A percentile compares a stretch with the other conserved stretches of the same genome.
Conservation (phyloP, 2,888 invertebrate genomes). For the Eupithecia exiguata region DNA sequence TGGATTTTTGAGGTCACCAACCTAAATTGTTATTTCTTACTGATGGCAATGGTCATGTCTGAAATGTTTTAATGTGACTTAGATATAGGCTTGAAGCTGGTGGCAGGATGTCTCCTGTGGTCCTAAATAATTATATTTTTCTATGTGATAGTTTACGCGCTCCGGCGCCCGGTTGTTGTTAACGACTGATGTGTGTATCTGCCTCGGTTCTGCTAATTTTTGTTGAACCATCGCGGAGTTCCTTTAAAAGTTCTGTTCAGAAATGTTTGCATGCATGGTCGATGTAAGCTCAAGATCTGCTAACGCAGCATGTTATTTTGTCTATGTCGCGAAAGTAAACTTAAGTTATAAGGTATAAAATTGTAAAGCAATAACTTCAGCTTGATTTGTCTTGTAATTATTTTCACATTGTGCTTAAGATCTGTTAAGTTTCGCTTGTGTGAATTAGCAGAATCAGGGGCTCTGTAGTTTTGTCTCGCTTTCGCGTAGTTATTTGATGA, state of each 20-base stretch:
- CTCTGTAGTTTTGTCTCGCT: conserved; percentile 57
- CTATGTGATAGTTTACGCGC: conserved; percentile 64
- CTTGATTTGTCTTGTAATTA: conserved; percentile 23
- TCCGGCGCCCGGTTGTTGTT: conserved; percentile 45
- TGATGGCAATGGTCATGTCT: background rate
- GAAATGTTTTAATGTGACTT: background rate
- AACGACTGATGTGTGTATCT: conserved; percentile 47
- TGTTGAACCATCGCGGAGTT: conserved; percentile 36
- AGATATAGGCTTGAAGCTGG: background rate
- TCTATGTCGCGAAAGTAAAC: conserved; percentile 22
- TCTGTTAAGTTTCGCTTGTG: conserved; percentile 40
- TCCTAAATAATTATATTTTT: conserved; percentile 70
- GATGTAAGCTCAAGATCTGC: conserved; percentile 38
- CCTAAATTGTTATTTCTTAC: background rate
- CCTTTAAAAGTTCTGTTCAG: conserved; percentile 35
- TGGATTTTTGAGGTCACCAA: background rate
- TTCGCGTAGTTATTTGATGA: conserved; percentile 60
- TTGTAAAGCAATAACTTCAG: conserved; percentile 26
- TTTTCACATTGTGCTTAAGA: conserved; percentile 29
- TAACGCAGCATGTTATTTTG: conserved; percentile 33
- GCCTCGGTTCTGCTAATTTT: conserved; percentile 49
- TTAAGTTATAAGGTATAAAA: conserved; percentile 20
- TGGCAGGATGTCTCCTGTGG: conserved; percentile 5
- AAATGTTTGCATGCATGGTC: conserved; percentile 38
- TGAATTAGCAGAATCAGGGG: conserved; percentile 48